Conservation (phyloP, 1,140 invertebrate genomes). For the Drosophila lini region DNA sequence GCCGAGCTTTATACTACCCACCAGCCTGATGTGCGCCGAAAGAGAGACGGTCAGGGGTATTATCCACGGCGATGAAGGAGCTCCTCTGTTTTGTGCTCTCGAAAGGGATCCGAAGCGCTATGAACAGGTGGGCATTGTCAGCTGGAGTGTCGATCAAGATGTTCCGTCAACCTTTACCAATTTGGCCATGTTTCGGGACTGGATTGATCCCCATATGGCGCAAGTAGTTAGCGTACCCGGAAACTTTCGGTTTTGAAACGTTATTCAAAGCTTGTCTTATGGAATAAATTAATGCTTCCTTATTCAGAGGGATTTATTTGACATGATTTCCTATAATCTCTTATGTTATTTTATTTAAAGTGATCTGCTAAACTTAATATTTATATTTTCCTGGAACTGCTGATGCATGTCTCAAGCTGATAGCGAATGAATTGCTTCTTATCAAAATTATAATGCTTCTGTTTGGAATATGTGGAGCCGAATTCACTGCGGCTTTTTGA, state of each 20-base stretch:
- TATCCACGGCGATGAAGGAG: not conserved
- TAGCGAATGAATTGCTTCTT: not conserved
- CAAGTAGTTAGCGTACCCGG: not conserved
- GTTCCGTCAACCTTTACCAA: conserved; percentile 8
- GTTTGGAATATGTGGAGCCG: not conserved
- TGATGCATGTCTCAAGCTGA: not conserved
- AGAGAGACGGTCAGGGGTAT: conserved; percentile 86
- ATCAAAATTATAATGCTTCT: not conserved
- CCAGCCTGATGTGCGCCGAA: conserved; percentile 85
- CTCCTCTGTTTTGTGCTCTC: conserved; percentile 6
- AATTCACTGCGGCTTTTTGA: not conserved
- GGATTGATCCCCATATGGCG: conserved; percentile 6
- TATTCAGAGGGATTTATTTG: too few relatives aligned
- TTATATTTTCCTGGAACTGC: not conserved
- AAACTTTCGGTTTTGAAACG: not conserved
- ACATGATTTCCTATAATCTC: too few relatives aligned
- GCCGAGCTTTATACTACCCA: conserved; percentile 83
- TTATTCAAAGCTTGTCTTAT: too few relatives aligned
- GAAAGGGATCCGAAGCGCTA: not conserved
- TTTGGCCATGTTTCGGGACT: not conserved
- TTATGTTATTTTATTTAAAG: not conserved
- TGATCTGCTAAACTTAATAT: not conserved
- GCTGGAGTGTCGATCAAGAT: not conserved
- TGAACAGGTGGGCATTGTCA: conserved; percentile 13
- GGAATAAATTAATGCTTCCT: too few relatives aligned